phyloP scores from a whole-genome alignment of 1,140 invertebrate species.

The Luehdorfia chinensis region DNA sequence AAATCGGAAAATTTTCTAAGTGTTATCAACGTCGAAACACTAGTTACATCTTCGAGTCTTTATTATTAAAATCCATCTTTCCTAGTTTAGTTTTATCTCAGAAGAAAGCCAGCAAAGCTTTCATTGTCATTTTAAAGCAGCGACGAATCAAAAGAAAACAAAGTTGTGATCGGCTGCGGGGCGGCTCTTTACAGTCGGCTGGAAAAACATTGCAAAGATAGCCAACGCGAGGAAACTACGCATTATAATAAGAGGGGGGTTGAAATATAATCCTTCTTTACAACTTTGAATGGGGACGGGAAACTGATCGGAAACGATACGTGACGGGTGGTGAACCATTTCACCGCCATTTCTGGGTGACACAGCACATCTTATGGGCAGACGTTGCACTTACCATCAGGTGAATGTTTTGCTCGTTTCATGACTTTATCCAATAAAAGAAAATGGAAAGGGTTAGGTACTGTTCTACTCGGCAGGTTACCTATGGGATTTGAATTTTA shows the following conservation, averaged over 20 bases:
- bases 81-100: neutral
- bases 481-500: too few relatives aligned
- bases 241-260: neutral
- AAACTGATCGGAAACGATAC: too few relatives aligned
- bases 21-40: neutral
- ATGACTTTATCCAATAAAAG: too few relatives aligned
- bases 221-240: neutral
- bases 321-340: too few relatives aligned
- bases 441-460: too few relatives aligned
- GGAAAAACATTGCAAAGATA: slow-evolving; percentile 1
- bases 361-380: too few relatives aligned
- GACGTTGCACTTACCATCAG: too few relatives aligned
- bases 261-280: slow-evolving; percentile 5
- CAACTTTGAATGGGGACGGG: too few relatives aligned
- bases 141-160: slow-evolving; percentile 14
- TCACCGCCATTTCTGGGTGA: too few relatives aligned
- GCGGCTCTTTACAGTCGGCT: neutral
- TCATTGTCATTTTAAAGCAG: slow-evolving; percentile 17
- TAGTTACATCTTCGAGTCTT: neutral
- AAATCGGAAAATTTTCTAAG: too few relatives aligned
- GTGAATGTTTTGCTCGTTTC: too few relatives aligned
- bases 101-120: slow-evolving; percentile 1
- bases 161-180: slow-evolving; percentile 3
- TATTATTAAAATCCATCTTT: neutral
- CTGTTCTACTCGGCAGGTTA: too few relatives aligned